A percentile compares a stretch with the other conserved stretches of the same genome.
These are phyloP conservation scores for Fregata magnificens DNA, from an alignment of 2,113 vertebrate genomes.

Conservation along the genomic window DNA sequence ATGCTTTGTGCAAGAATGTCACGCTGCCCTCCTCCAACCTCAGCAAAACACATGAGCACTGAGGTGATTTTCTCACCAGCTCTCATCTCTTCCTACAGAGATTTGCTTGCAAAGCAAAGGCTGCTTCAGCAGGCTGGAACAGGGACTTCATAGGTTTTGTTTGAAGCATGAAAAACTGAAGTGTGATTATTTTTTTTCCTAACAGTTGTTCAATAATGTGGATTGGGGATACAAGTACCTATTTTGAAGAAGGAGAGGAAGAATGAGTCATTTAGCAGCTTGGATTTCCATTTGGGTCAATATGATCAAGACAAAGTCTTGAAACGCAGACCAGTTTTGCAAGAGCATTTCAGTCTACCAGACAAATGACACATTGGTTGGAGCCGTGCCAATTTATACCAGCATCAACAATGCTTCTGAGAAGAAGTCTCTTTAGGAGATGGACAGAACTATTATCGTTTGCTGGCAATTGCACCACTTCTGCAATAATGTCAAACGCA, in stretches of 20 bases:
- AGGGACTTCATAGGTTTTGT: background rate
- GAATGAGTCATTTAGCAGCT: background rate
- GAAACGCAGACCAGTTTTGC: background rate
- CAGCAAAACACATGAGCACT: background rate
- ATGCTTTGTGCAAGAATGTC: conserved; percentile 3
- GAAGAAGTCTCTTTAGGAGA: background rate
- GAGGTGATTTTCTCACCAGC: conserved; percentile 22
- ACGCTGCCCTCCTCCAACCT: background rate
- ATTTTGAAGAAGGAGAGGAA: background rate
- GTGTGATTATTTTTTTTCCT: background rate
- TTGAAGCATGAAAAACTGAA: background rate
- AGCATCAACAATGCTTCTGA: background rate
- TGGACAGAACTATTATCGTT: background rate
- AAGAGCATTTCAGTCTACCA: background rate
- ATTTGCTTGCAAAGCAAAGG: background rate
- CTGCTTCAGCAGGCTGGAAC: background rate
- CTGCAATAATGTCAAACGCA: background rate
- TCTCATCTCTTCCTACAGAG: conserved; percentile 23
- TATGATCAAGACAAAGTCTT: background rate
- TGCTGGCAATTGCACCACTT: accelerated
- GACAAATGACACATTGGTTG: background rate
- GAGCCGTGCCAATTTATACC: background rate
- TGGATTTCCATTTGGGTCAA: background rate
- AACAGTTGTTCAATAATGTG: background rate
- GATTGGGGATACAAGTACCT: background rate